Conservation (phyloP, 2,113 vertebrate species). For the Pseudopipra pipra region DNA sequence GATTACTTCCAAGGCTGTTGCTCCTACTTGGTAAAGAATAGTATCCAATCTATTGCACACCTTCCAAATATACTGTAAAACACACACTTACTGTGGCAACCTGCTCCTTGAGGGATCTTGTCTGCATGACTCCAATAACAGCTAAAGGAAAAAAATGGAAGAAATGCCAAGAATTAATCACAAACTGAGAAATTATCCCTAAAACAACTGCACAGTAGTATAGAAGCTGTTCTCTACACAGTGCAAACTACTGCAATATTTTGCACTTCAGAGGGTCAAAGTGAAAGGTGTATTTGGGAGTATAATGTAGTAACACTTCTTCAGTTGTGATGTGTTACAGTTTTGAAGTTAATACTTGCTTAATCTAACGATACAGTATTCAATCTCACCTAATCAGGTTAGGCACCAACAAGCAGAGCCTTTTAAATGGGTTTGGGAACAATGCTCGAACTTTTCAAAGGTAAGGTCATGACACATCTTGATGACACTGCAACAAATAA, state of each 20-base stretch:
- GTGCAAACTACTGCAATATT: not conserved
- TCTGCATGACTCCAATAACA: not conserved
- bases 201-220: not conserved
- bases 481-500: not conserved
- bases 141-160: not conserved
- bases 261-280: not conserved
- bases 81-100: not conserved
- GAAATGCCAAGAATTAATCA: not conserved
- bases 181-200: not conserved
- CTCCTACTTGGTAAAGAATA: not conserved
- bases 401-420: not conserved
- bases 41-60: not conserved
- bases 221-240: not conserved
- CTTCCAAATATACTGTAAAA: not conserved
- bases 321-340: not conserved
- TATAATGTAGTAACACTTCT: not conserved
- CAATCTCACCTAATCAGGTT: not conserved
- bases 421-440: not conserved
- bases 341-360: not conserved
- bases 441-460: not conserved
- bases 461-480: not conserved
- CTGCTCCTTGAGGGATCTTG: not conserved
- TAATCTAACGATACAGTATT: not conserved
- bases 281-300: not conserved
- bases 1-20: not conserved